Evolutionary conservation across 2,797 vertebrate species (phyloP), one percentile per base, ranked within the genome.

Genomic region (Lemur catta): DNA sequence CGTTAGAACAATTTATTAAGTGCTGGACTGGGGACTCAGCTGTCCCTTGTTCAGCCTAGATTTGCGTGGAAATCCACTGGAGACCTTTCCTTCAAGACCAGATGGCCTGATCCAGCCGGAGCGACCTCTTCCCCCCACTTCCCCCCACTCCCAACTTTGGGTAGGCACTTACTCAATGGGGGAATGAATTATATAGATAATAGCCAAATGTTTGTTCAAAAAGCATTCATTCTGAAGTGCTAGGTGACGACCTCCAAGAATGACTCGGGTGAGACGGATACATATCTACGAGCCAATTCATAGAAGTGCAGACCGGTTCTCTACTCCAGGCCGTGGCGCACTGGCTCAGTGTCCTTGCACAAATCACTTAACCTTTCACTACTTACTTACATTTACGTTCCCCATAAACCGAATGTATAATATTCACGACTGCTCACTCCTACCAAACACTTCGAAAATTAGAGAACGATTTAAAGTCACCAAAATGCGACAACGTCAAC

Each of bases 311-410:
- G n/a, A 22, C 67, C 0, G 4, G 18, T 52, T 57, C 72, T 74
- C 55, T 67, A 33, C 57, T 18, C 33, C 33, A 26, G 6, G 2
- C 35, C 0, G 4, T 33, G 63, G 33, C 63, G 15, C 88, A 7
- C 22, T 20, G 94, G 43, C 55, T 95, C 63, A 11, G 35, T 55
- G 74, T 71, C 88, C 93, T 95, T 48, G 82, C 33, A 38, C 80
- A 80, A 90, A 84, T 79, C n/a, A 18, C 43, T 93, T 91, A 84
- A 78, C n/a, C 52, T 89, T 84, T 87, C 50, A 41, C 63, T 59
- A 17, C 61, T 76, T 79, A 61, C 8, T 78, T 75, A 50, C 7
- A 76, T 43, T 74, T 84, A 79, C 59, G 24, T 33, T 43, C n/a
- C 15, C 12, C 4, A 33, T 28, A 76, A 88, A 52, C 35, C 0